Evolutionary conservation across 2,888 invertebrate species (phyloP).

Genomic region (Mystacides longicornis): DNA sequence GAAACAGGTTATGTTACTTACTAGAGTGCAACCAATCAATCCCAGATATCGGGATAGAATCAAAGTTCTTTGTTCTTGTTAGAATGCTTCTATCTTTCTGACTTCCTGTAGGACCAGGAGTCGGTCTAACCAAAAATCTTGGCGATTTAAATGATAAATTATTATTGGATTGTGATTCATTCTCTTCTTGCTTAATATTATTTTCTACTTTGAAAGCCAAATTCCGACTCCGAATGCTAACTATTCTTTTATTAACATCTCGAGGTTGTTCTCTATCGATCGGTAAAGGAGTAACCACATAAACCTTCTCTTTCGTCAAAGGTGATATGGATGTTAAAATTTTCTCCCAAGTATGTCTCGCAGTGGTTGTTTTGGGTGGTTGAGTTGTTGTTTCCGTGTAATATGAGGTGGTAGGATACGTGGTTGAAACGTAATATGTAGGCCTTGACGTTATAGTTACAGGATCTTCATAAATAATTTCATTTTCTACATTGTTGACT

Average conservation of each 20-base stretch:
- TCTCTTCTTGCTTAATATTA: not conserved
- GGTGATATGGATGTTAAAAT: conserved; percentile 66
- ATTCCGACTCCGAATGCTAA: not conserved
- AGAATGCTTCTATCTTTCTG: conserved; percentile 17
- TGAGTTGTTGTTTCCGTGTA: conserved; percentile 41
- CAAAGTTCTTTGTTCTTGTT: conserved; percentile 22
- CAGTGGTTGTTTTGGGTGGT: conserved; percentile 37
- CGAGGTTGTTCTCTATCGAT: conserved; percentile 34
- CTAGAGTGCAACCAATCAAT: conserved; percentile 42
- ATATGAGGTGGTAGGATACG: conserved; percentile 37
- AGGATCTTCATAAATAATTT: conserved; percentile 30
- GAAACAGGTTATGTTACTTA: conserved; percentile 30
- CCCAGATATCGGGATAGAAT: conserved; percentile 32
- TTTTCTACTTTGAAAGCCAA: not conserved
- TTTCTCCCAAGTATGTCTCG: conserved; percentile 55
- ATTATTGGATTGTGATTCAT: too few species aligned
- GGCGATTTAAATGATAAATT: conserved; percentile 41
- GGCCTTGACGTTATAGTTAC: conserved; percentile 19
- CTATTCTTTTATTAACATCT: not conserved
- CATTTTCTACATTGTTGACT: conserved; percentile 30
- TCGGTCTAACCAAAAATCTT: conserved; percentile 51
- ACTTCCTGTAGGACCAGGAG: conserved; percentile 43
- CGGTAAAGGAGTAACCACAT: conserved; percentile 74
- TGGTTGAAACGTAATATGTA: conserved; percentile 24
- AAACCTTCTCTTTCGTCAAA: conserved; percentile 71